These are phyloP conservation scores for Hydrotaea diabolus DNA, from an alignment of 2,888 invertebrate species.

Conservation along the genomic window DNA sequence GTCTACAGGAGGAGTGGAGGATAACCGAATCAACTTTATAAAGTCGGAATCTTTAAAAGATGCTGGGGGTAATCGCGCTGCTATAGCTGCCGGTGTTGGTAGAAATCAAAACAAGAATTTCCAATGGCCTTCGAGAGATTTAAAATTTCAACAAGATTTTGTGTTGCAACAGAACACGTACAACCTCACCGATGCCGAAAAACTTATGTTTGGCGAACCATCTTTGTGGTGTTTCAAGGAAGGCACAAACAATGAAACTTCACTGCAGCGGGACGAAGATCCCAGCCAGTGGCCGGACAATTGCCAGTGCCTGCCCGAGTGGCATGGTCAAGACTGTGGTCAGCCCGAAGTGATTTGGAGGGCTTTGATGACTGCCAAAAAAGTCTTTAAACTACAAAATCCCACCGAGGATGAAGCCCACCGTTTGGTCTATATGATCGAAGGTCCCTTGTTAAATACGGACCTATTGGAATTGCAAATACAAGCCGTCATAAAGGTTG, in stretches of 20 bases:
- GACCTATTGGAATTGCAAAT: constrained; percentile 84
- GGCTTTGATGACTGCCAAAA: constrained; percentile 83
- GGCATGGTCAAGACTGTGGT: constrained; percentile 86
- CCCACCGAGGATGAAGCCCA: constrained; percentile 73
- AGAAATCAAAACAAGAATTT: constrained; percentile 28
- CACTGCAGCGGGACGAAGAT: constrained; percentile 28
- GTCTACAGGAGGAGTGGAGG: constrained; percentile 22
- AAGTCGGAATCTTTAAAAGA: constrained; percentile 39
- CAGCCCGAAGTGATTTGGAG: constrained; percentile 86
- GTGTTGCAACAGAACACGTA: constrained; percentile 44
- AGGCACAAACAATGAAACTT: constrained; percentile 72
- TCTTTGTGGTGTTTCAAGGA: constrained; percentile 76
- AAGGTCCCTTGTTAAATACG: constrained; percentile 82
- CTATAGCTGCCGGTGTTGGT: not conserved
- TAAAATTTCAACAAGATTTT: constrained; percentile 57
- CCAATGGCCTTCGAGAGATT: constrained; percentile 60
- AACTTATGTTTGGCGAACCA: constrained; percentile 67
- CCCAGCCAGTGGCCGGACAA: constrained; percentile 69
- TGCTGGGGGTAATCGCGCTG: not conserved
- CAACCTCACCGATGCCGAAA: constrained; percentile 41
- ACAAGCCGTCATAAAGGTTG: constrained; percentile 83
- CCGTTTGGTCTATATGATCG: constrained; percentile 83
- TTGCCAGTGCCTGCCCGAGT: constrained; percentile 84
- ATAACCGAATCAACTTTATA: constrained; percentile 72
- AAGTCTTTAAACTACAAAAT: constrained; percentile 72